phyloP scores from a whole-genome alignment of 2,797 vertebrate species.

The Rhinella marina region DNA sequence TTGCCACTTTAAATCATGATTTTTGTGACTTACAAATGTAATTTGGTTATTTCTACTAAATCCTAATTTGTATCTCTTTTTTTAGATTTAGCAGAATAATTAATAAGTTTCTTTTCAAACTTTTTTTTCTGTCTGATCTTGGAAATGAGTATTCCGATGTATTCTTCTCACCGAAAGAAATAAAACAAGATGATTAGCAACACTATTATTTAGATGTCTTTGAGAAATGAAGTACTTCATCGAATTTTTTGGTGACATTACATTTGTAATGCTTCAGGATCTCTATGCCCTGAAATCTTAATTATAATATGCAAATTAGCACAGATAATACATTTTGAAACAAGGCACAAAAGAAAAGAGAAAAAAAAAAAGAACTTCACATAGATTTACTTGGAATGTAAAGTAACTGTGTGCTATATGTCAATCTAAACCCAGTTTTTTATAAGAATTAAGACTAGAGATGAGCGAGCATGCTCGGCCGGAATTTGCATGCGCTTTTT shows the following conservation, averaged over 20 bases:
- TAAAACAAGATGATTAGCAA: constrained; percentile 35
- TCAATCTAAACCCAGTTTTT: not conserved
- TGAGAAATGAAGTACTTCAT: constrained; percentile 40
- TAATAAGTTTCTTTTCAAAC: not conserved
- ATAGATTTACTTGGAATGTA: constrained; percentile 23
- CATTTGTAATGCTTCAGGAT: constrained; percentile 42
- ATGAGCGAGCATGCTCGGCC: no score
- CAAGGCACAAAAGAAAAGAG: constrained; percentile 29
- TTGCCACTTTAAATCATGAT: not conserved
- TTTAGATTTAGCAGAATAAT: constrained; percentile 34
- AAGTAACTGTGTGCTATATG: constrained; percentile 6
- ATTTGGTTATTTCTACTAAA: constrained; percentile 29
- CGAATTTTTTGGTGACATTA: constrained; percentile 37
- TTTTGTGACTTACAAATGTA: not conserved
- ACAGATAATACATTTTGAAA: constrained; percentile 43
- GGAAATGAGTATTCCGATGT: not conserved
- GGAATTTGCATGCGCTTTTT: no score
- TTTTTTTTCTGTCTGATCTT: constrained; percentile 12
- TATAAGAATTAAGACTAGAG: not conserved
- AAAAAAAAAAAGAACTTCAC: constrained; percentile 17
- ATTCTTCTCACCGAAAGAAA: not conserved
- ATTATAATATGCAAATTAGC: constrained; percentile 49
- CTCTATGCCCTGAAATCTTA: constrained; percentile 41
- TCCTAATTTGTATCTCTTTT: constrained; percentile 22
- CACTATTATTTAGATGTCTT: constrained; percentile 30